Conservation (phyloP, 2,113 vertebrate species). For the Mus musculus region DNA sequence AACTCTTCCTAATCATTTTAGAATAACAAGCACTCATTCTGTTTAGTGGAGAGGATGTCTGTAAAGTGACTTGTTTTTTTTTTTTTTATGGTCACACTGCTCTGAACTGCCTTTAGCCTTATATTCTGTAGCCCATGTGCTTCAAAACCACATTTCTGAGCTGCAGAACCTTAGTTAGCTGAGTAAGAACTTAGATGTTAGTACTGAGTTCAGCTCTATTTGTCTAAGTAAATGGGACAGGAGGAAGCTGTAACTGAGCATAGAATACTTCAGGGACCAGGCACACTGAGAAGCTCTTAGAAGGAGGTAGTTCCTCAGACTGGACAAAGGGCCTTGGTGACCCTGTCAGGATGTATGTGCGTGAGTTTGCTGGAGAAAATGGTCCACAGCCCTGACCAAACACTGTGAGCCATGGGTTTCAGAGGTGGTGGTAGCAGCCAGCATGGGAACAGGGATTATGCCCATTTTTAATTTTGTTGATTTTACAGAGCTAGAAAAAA, state of each 20-base stretch:
- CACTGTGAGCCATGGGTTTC: conserved; percentile 7
- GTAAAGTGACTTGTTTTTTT: conserved; percentile 29
- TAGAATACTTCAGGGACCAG: background rate
- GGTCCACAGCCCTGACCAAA: conserved; percentile 25
- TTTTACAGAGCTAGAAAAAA: conserved; percentile 48
- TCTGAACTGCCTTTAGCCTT: conserved; percentile 13
- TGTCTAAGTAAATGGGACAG: background rate
- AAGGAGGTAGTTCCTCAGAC: background rate
- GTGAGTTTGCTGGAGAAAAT: conserved; percentile 18
- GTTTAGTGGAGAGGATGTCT: conserved; percentile 18
- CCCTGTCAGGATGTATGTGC: background rate
- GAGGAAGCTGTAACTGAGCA: conserved; percentile 10
- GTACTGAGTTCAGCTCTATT: conserved; percentile 21
- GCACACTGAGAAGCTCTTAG: background rate
- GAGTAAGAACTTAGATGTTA: background rate
- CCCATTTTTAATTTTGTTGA: conserved; percentile 47
- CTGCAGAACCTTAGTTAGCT: background rate
- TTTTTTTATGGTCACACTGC: conserved; percentile 42
- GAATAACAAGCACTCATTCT: background rate
- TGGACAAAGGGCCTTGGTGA: background rate
- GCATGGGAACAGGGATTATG: conserved; percentile 13
- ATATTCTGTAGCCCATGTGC: background rate
- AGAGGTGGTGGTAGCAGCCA: background rate
- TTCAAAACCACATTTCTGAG: conserved; percentile 37
- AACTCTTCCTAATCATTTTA: conserved; percentile 54